Evolutionary conservation across 2,113 vertebrate species (phyloP), one percentile per base, ranked within the genome.

Genomic region (Pterophyllum scalare): DNA sequence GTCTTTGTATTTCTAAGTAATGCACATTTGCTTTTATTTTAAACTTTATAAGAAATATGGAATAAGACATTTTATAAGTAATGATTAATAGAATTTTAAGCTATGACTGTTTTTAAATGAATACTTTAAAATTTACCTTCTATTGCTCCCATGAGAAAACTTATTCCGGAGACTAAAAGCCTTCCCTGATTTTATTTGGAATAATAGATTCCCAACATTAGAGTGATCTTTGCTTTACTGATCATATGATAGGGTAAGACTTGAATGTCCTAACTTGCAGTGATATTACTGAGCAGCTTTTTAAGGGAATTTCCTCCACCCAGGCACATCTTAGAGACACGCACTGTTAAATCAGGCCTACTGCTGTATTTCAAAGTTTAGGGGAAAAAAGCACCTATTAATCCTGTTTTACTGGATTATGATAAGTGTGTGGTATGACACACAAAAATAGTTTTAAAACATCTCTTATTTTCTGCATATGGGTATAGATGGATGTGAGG

Each of bases 361-460:
- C 40, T 43, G 40, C 4, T 70, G 64, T 22, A 49, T 28, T 70
- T 70, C 40, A 70, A 24, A 26, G 43, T 67, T 46, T 14, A 2
- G 24, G 17, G 9, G 38, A 3, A 40, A 40, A 33, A 7, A 1
- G 0, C 22, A 8, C 14, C 64, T 67, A 67, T 26, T 67, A 70
- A 70, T 28, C 24, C 15, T 49, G 5, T 70, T 49, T 40, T 24
- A 70, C 43, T 28, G 43, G 43, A 43, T 12, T 28, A 13, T 49
- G 10, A 13, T 49, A 46, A 46, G 15, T 14, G 13, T 46, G 12
- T 46, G 12, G 13, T 46, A 14, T 46, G 13, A 46, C 43, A 46
- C 43, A 13, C 43, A 46, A 46, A 46, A 14, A 46, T 46, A 4
- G 13, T 12, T 28, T 28, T 33, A 33, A 33, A 46, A 46, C 14